A percentile compares a stretch with the other conserved stretches of the same genome.
phyloP scores from a whole-genome alignment of 2,113 vertebrate genomes.

The Amblyornis subalaris region DNA sequence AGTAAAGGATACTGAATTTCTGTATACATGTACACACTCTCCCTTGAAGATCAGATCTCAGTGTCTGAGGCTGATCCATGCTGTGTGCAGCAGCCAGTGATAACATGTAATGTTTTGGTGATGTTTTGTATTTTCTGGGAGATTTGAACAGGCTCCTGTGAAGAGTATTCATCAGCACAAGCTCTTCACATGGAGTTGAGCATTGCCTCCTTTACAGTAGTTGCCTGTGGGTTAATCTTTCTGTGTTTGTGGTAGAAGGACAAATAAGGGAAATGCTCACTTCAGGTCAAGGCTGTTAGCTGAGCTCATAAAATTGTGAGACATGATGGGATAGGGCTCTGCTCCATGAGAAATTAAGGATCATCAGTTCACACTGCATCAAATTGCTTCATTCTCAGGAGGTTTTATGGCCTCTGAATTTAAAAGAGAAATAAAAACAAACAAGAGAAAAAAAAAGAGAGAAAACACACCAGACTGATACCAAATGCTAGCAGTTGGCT shows the following conservation, averaged over 20 bases:
- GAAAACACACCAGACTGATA: neutral
- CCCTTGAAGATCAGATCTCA: neutral
- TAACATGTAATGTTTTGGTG: neutral
- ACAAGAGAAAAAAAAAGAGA: neutral
- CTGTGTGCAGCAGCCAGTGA: neutral
- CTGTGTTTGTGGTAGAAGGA: neutral
- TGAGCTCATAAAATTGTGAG: neutral
- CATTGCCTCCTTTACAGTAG: fast-evolving
- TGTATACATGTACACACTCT: fast-evolving
- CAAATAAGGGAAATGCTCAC: neutral
- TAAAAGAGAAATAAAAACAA: neutral
- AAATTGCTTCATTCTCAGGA: neutral
- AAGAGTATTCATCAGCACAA: neutral
- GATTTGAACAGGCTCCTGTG: neutral
- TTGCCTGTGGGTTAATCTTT: neutral
- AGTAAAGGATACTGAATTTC: neutral
- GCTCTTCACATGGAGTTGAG: neutral
- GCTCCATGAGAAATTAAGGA: neutral
- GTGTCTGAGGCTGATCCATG: neutral
- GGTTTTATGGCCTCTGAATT: neutral
- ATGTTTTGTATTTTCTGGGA: neutral
- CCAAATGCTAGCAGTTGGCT: neutral
- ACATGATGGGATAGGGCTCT: neutral
- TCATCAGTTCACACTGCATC: neutral
- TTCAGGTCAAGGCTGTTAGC: conserved; percentile 1